Evolutionary conservation across 2,797 vertebrate genomes (phyloP), one percentile per base, ranked within the genome.

Genomic region (Xenentodon cancila): DNA sequence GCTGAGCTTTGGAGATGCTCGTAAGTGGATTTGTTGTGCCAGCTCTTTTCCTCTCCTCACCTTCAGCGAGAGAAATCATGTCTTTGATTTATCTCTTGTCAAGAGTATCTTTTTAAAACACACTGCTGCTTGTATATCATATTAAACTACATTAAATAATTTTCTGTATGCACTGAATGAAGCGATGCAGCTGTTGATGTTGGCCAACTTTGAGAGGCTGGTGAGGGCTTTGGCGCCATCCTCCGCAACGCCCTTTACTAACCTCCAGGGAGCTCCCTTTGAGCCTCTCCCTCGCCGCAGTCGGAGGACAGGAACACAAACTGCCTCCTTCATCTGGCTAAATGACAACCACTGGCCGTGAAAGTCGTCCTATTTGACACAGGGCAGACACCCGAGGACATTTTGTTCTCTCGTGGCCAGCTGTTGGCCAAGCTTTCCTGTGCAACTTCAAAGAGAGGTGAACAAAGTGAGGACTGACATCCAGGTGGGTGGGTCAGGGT

Each of bases 391-490:
- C 79, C 76, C 56, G 67, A 70, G 74, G 68, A 76, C 66, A 68
- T 76, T 80, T 69, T 74, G 66, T 73, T 65, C 71, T 57, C 71
- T 66, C 45, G 74, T 17, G 57, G 50, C 74, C 83, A 66, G 83
- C 76, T 80, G 77, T 57, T 66, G 73, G 68, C 64, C 8, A 0
- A 57, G 52, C 46, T 44, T 64, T 59, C 56, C 65, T 68, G 37
- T 80, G 79, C 58, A 55, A 43, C 83, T 80, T 86, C 87, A 90
- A 84, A 90, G 73, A 51, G 54, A 71, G 72, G 57, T 43, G 65
- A 78, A 80, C 59, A 77, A 66, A 82, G 68, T 59, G 15, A 13
- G 30, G 40, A 20, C 20, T 48, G 22, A 37, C 45, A 51, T 47
- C 18, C 11, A 25, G 21, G 21, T 20, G 12, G 44, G 22, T 7